A percentile compares a stretch with the other conserved stretches of the same genome.
phyloP scores from a whole-genome alignment of 2,888 invertebrate species.

The Panopea generosa region DNA sequence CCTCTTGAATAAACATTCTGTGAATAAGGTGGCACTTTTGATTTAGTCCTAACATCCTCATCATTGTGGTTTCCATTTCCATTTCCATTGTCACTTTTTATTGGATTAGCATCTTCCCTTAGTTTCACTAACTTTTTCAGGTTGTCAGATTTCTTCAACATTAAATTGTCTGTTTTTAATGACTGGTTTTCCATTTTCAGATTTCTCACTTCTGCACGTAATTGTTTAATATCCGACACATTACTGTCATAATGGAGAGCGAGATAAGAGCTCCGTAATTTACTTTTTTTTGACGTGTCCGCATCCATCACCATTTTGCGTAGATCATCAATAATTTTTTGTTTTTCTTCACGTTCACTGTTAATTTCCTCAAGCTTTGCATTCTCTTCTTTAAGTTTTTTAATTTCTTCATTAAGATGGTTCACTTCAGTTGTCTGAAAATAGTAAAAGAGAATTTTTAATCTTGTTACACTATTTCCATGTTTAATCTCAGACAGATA shows the following conservation, averaged over 20 bases:
- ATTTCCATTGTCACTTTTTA: not conserved
- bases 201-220: constrained; percentile 45
- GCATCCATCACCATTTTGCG: constrained; percentile 62
- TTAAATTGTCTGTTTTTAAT: constrained; percentile 55
- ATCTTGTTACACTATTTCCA: too few relatives aligned
- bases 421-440: constrained; percentile 54
- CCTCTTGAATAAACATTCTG: not conserved
- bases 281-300: constrained; percentile 53
- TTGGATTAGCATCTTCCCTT: constrained; percentile 37
- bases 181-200: constrained; percentile 54
- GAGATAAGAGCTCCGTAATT: constrained; percentile 48
- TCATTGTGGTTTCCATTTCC: not conserved
- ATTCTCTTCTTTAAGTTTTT: constrained; percentile 52
- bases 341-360: constrained; percentile 59
- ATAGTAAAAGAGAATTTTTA: not conserved
- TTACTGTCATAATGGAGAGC: constrained; percentile 50
- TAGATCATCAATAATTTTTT: constrained; percentile 61
- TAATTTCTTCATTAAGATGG: constrained; percentile 50
- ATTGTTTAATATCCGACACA: constrained; percentile 50
- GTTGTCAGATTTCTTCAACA: constrained; percentile 61
- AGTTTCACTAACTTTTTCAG: constrained; percentile 57
- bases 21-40: not conserved
- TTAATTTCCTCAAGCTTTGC: constrained; percentile 45
- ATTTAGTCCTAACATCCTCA: not conserved
- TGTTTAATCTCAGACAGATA: too few relatives aligned